Evolutionary conservation across 2,888 invertebrate species (phyloP), one percentile per base, ranked within the genome.

Genomic region (Melangyna quadrimaculata): DNA sequence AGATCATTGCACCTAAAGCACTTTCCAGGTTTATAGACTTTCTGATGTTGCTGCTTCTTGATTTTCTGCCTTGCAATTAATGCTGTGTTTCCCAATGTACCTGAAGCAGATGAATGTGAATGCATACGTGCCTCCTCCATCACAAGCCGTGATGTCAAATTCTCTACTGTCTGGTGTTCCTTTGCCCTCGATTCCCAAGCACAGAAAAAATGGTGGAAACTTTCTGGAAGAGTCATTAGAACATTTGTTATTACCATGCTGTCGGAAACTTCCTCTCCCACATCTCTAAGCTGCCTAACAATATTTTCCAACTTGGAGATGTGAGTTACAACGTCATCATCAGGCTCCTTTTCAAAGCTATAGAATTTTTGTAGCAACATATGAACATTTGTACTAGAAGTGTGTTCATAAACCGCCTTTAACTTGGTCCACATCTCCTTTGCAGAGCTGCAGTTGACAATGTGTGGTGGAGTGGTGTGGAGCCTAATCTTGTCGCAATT

Each of bases 341-440:
- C 69, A 10, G 73, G n/a, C n/a, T n/a, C n/a, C n/a, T n/a, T n/a
- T n/a, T n/a, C n/a, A n/a, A 72, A 83, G 8, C 67, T 48, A 53
- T 87, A 87, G 72, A 87, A 87, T 8, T 88, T 45, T 45, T 90
- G 89, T 35, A 90, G 90, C 3, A 90, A 35, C 14, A 89, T 87
- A 81, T 90, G 89, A 2, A 90, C 74, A 40, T 81, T 89, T 1
- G 88, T 89, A 22, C 88, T 88, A 0, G 89, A 86, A 75, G 89
- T 89, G 61, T 89, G 89, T 67, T 90, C 90, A 73, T 88, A 90
- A 24, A 61, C 61, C 24, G 63, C 53, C 53, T 27, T 53, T 14
- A 53, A 53, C n/a, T 53, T 53, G n/a, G 53, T 27, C 53, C 53
- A 53, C 53, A 53, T 53, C 7, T 27, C 27, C n/a, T n/a, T 8